These are phyloP conservation scores for Encarsia formosa DNA, from an alignment of 2,888 invertebrate genomes.

Conservation along the genomic window DNA sequence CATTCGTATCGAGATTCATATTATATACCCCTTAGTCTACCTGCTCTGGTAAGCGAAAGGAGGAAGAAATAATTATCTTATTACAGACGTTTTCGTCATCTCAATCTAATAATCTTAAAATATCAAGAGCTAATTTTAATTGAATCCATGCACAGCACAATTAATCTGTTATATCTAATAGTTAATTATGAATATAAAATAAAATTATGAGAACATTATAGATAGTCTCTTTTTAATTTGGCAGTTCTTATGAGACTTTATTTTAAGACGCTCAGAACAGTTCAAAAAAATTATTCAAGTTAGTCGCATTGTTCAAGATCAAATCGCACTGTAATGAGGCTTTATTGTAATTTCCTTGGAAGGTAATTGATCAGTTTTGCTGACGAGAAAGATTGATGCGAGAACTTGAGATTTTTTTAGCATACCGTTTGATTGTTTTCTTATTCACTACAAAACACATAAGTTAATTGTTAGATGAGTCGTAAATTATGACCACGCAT, in stretches of 20 bases:
- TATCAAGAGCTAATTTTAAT: too few relatives aligned
- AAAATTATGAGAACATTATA: not conserved
- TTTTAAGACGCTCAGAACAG: not conserved
- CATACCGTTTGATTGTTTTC: not conserved
- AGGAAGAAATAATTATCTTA: too few relatives aligned
- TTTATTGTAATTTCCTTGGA: conserved; percentile 11
- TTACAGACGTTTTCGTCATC: too few relatives aligned
- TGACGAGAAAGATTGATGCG: not conserved
- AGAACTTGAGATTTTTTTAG: not conserved
- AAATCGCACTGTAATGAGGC: conserved; percentile 5
- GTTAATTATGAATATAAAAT: not conserved
- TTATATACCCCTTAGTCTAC: too few relatives aligned
- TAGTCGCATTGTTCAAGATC: not conserved
- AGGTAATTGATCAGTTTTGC: conserved; percentile 10
- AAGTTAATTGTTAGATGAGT: not conserved
- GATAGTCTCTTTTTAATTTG: too few relatives aligned
- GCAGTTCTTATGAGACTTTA: not conserved
- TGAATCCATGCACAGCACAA: too few relatives aligned
- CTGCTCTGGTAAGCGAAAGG: too few relatives aligned
- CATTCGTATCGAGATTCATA: too few relatives aligned
- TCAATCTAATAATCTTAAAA: too few relatives aligned
- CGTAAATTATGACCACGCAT: not conserved
- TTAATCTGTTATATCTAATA: not conserved
- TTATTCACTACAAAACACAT: not conserved
- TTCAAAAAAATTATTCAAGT: not conserved